Evolutionary conservation across 2,888 invertebrate genomes (phyloP).

Genomic region (Phengaris arion): DNA sequence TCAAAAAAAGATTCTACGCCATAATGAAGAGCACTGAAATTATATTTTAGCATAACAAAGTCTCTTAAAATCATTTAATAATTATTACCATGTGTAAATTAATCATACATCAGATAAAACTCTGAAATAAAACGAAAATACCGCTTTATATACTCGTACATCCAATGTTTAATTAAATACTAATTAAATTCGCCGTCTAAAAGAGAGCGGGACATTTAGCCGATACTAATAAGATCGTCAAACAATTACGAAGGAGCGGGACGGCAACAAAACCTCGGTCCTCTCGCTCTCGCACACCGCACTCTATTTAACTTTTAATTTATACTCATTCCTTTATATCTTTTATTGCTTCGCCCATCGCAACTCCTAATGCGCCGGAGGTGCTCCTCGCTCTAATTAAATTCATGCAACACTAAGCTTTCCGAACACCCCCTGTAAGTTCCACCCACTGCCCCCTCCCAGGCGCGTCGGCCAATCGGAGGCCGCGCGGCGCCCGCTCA

Average conservation of each 20-base stretch:
- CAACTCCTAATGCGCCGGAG: conserved; percentile 79
- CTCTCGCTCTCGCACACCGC: conserved; percentile 56
- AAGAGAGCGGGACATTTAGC: conserved; percentile 77
- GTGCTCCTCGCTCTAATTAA: conserved; percentile 79
- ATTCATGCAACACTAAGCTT: conserved; percentile 79
- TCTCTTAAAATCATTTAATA: not conserved
- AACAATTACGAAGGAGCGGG: conserved; percentile 71
- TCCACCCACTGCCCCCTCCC: conserved; percentile 49
- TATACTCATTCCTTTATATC: conserved; percentile 81
- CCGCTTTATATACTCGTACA: conserved; percentile 50
- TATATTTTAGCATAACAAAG: not conserved
- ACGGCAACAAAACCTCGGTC: conserved; percentile 40
- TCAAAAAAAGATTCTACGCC: not conserved
- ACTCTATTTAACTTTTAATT: conserved; percentile 80
- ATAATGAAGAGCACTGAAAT: not conserved
- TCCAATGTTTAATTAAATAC: conserved; percentile 72
- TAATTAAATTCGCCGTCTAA: conserved; percentile 78
- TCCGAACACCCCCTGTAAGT: conserved; percentile 53
- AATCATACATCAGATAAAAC: conserved; percentile 50
- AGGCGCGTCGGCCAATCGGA: conserved; percentile 50
- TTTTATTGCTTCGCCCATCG: conserved; percentile 80
- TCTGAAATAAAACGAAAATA: conserved; percentile 52
- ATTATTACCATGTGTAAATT: conserved; percentile 30
- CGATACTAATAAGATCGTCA: conserved; percentile 80
- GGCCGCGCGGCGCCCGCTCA: conserved; percentile 44